These are phyloP conservation scores for Octomys mimax DNA, from an alignment of 2,797 vertebrate genomes.

Conservation along the genomic window DNA sequence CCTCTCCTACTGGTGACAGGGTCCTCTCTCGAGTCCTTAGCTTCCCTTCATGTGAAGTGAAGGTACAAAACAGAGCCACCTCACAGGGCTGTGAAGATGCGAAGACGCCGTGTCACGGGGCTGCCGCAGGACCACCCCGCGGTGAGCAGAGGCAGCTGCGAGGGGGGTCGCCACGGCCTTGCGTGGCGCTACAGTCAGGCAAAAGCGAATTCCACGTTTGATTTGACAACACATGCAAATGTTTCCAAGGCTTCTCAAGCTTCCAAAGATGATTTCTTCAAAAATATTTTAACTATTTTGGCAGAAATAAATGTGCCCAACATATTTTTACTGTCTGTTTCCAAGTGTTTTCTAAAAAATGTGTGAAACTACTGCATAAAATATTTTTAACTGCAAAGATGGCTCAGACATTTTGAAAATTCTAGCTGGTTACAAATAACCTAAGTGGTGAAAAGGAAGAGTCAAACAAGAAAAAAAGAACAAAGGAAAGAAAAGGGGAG, in stretches of 20 bases:
- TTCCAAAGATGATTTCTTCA: slow-evolving; percentile 59
- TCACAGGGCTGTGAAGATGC: not conserved
- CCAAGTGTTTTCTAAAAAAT: slow-evolving; percentile 60
- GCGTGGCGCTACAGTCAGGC: not conserved
- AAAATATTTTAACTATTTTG: slow-evolving; percentile 68
- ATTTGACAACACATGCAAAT: slow-evolving; percentile 41
- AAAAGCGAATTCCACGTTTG: slow-evolving; percentile 23
- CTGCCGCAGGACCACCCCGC: not conserved
- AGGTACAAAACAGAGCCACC: not conserved
- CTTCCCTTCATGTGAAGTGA: slow-evolving; percentile 42
- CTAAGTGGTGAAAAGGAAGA: not conserved
- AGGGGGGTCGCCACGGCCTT: not conserved
- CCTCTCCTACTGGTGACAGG: not conserved
- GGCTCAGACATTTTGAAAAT: slow-evolving; percentile 55
- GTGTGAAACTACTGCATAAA: slow-evolving; percentile 53
- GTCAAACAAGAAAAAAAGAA: not conserved
- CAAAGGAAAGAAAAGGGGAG: too few species aligned
- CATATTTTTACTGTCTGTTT: slow-evolving; percentile 74
- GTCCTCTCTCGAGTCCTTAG: not conserved
- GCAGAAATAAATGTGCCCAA: slow-evolving; percentile 78
- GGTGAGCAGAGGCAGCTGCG: not conserved
- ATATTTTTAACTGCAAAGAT: slow-evolving; percentile 68
- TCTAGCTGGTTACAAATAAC: not conserved
- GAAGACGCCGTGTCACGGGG: rapidly evolving
- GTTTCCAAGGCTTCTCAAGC: slow-evolving; percentile 33